Evolutionary conservation across 92 coral and sea anemone genomes (phyloP), one percentile per base, ranked within the genome.

Genomic region (Virgularia gustaviana): DNA sequence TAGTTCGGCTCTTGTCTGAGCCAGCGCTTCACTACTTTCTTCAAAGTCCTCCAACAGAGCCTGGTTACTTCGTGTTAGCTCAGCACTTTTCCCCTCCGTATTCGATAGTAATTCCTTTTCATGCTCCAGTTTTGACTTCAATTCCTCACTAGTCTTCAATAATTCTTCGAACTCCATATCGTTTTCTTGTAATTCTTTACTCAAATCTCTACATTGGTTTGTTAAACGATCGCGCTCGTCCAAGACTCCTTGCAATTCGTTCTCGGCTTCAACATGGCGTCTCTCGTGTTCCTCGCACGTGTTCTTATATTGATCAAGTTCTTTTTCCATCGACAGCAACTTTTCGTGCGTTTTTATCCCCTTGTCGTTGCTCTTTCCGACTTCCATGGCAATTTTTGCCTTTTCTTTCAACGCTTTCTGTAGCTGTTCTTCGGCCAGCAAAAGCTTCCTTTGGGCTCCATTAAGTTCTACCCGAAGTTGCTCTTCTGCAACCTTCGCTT

Each of bases 361-460:
- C 39, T 25, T 63, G 42, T 63, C 52, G 70, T 63, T 63, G 33
- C 31, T 63, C 28, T 63, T 63, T 3, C 70, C 70, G 2, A 63
- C 41, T 25, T 63, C 70, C 70, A 63, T 38, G n/a, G 70, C 70
- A 2, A 63, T 31, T 19, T 49, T 16, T 20, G 70, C 70, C 18
- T 63, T 63, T 31, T 63, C 51, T 25, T 42, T 38, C 52, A 63
- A 30, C 32, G 70, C 70, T 63, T 63, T 63, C 33, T 63, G 70
- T 15, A 63, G 52, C n/a, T 63, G 70, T 23, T 63, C 51, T 38
- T 63, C 70, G 6, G 70, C 70, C 13, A 63, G 70, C 32, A 52
- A n/a, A 20, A 63, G 52, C 28, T 63, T 63, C 36, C 70, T 49
- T 25, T 63, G 9, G 0, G 70, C 70, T n/a, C 70, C 70, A 19